Conservation (phyloP, 2,888 invertebrate genomes). For the Antitype chi region DNA sequence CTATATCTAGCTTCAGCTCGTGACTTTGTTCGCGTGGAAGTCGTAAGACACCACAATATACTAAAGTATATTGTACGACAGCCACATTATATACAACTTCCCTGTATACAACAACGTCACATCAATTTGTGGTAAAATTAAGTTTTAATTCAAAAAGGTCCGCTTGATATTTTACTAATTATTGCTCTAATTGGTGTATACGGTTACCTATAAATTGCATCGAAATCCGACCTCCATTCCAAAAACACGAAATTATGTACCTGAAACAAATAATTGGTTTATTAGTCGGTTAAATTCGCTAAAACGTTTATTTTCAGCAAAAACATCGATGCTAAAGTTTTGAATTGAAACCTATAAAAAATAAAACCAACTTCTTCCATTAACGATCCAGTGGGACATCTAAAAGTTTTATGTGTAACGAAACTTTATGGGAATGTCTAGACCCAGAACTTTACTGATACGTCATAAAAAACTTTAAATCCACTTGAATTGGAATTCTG, state of each 20-base stretch:
- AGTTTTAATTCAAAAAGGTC: not conserved
- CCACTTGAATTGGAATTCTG: slow-evolving; percentile 43
- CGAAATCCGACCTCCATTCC: slow-evolving; percentile 16
- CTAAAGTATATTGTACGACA: too few species aligned
- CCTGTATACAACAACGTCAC: not conserved
- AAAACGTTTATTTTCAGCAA: slow-evolving; percentile 1
- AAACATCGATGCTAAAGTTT: slow-evolving; percentile 28
- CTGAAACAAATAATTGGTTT: slow-evolving; percentile 53
- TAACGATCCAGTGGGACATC: slow-evolving; percentile 15
- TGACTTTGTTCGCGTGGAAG: too few species aligned
- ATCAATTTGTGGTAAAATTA: not conserved
- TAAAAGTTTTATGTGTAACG: slow-evolving; percentile 39
- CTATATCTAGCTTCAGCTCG: too few species aligned
- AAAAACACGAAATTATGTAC: slow-evolving; percentile 32
- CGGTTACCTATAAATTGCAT: slow-evolving; percentile 49
- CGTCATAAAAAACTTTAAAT: slow-evolving; percentile 59
- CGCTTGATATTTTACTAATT: slow-evolving; percentile 11
- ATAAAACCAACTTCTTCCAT: slow-evolving; percentile 31
- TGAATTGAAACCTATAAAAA: slow-evolving; percentile 9
- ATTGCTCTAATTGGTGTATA: slow-evolving; percentile 26
- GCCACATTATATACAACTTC: too few species aligned
- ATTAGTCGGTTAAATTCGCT: slow-evolving; percentile 21
- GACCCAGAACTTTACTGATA: slow-evolving; percentile 50
- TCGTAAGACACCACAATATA: too few species aligned
- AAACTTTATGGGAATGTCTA: slow-evolving; percentile 44